phyloP scores from a whole-genome alignment of 1,140 invertebrate species.

The Nasonia vitripennis region DNA sequence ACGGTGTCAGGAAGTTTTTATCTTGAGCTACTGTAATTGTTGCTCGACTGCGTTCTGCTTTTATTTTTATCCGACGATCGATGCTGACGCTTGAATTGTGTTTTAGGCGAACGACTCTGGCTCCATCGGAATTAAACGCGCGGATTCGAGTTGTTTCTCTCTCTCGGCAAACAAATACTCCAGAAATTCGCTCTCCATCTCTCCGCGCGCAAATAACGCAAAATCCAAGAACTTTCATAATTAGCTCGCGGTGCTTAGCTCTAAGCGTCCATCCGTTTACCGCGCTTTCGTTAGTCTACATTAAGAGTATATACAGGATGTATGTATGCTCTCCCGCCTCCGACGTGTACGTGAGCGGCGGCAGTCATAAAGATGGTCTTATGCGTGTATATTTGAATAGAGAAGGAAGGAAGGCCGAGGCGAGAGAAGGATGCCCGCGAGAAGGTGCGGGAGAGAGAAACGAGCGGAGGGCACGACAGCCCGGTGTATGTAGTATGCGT shows the following conservation, averaged over 20 bases:
- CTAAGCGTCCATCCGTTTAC: background rate
- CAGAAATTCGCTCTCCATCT: background rate
- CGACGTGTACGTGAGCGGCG: background rate
- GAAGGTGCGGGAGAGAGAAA: slow-evolving; percentile 51
- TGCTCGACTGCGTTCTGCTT: background rate
- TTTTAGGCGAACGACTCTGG: background rate
- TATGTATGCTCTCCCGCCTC: background rate
- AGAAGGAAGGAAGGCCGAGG: slow-evolving; percentile 46
- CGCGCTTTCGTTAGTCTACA: background rate
- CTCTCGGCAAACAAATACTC: background rate
- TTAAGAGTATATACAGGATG: background rate
- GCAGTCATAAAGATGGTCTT: slow-evolving; percentile 61
- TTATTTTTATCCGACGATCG: background rate
- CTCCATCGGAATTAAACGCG: background rate
- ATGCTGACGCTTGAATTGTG: background rate
- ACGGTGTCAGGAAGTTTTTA: background rate
- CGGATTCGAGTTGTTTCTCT: no score
- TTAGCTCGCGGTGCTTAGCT: background rate
- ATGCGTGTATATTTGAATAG: slow-evolving; percentile 50
- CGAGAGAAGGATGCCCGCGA: slow-evolving; percentile 37
- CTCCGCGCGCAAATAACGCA: background rate
- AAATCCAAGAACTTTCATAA: slow-evolving; percentile 5
- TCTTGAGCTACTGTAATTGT: slow-evolving; percentile 4
- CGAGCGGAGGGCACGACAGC: slow-evolving; percentile 54
- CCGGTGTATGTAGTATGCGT: background rate